phyloP scores from a whole-genome alignment of 53 echinoderm and acorn worm genomes.

The Patiria pectinifera region DNA sequence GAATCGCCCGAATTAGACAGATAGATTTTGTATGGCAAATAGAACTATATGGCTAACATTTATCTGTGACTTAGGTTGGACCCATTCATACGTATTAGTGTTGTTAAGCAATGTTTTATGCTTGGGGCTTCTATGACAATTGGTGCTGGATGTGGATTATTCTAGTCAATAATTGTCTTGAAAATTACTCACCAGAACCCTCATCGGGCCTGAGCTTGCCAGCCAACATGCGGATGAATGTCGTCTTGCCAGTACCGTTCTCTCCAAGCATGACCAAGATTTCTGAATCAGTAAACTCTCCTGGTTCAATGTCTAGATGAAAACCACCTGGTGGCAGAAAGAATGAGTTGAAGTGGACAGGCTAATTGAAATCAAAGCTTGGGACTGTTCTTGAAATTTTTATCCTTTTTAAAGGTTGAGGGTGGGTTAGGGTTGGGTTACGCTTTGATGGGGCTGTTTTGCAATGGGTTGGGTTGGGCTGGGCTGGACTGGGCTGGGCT shows the following conservation, averaged over 20 bases:
- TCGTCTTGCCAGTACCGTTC: conserved; percentile 98
- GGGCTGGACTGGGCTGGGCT: too few relatives aligned
- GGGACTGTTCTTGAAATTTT: neutral
- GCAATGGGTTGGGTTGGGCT: neutral
- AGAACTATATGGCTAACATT: too few relatives aligned
- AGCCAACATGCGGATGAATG: conserved; percentile 96
- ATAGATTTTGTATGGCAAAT: too few relatives aligned
- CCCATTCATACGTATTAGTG: too few relatives aligned
- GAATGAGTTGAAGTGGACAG: neutral
- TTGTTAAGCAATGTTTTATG: neutral
- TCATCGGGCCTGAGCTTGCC: conserved; percentile 83
- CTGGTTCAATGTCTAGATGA: conserved; percentile 73
- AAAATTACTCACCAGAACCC: conserved; percentile 71
- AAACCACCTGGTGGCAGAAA: conserved; percentile 68
- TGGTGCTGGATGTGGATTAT: neutral
- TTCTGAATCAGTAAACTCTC: conserved; percentile 98
- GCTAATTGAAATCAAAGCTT: too few relatives aligned
- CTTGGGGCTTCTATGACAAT: neutral
- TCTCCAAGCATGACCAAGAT: conserved; percentile 97
- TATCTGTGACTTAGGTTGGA: too few relatives aligned
- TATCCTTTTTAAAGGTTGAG: neutral
- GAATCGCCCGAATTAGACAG: too few relatives aligned
- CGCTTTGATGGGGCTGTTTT: neutral
- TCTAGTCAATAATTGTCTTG: too few relatives aligned
- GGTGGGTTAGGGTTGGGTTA: neutral